A percentile compares a stretch with the other conserved stretches of the same genome.
Conservation (phyloP, 2,797 vertebrate genomes). For the Decapterus maruadsi region DNA sequence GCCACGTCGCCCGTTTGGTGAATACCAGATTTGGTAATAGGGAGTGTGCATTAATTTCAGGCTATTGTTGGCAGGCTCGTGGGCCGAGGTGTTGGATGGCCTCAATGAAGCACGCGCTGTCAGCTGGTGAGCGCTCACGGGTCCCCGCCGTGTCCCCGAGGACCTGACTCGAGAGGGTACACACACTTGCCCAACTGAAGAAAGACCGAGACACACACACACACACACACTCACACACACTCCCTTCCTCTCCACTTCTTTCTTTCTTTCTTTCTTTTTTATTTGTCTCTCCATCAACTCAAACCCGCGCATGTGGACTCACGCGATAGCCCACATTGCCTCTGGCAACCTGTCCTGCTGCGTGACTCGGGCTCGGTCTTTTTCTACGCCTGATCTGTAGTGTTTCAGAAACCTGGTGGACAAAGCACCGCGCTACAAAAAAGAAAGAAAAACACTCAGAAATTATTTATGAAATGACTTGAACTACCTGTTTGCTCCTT, state of each 20-base stretch:
- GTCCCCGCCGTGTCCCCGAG: slow-evolving; percentile 91
- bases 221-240: slow-evolving; percentile 39
- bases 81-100: slow-evolving; percentile 91
- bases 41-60: slow-evolving; percentile 90
- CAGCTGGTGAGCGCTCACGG: slow-evolving; percentile 98
- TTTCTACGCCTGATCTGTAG: neutral
- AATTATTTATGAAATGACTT: slow-evolving; percentile 80
- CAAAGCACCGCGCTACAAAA: slow-evolving; percentile 9
- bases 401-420: neutral
- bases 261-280: slow-evolving; percentile 34
- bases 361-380: neutral
- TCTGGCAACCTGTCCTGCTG: slow-evolving; percentile 34
- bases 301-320: slow-evolving; percentile 39
- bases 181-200: slow-evolving; percentile 81
- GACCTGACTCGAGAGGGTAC: slow-evolving; percentile 85
- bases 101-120: slow-evolving; percentile 94
- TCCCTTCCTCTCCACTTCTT: slow-evolving; percentile 20
- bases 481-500: slow-evolving; percentile 64
- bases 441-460: slow-evolving; percentile 43
- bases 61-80: slow-evolving; percentile 87
- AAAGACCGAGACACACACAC: slow-evolving; percentile 47
- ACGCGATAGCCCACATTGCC: slow-evolving; percentile 13
- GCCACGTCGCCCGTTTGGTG: slow-evolving; percentile 53
- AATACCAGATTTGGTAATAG: slow-evolving; percentile 65
- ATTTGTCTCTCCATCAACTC: slow-evolving; percentile 37